Base-by-base conservation (phyloP, 2,888 invertebrate genomes). In the Eristalis pertinax region DNA sequence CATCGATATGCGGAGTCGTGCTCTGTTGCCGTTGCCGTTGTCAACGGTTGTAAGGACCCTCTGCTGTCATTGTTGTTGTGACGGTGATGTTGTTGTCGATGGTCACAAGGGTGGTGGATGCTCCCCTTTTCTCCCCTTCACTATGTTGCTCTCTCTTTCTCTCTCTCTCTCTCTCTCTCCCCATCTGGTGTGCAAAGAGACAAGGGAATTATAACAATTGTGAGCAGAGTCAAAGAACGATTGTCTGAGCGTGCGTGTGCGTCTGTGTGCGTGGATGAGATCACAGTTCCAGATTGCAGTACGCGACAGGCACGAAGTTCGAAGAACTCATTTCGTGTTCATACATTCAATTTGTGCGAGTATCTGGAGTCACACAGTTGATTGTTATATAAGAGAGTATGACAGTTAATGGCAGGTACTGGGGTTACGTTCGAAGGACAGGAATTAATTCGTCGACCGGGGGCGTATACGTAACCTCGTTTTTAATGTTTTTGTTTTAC, bases 391-490 rank as follows among this genome's bases (percentile, higher is more conserved):
- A 69, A 50, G 63, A 32, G 22, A 2, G 24, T 38, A 60, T 75
- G 62, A n/a, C 24, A 8, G n/a, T 43, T 15, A n/a, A 2, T 13
- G 35, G 38, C 73, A 80, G 65, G 73, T 80, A 67, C 35, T 63
- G 62, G 15, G 43, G 15, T 29, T 43, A 4, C 43, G 26, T n/a
- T 32, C 15, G 4, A 11, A 10, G 19, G 26, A 56, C 11, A 68
- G 0, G 26, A 26, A 22, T n/a, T 41, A 41, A 24, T 38, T 41
- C n/a, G 22, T 26, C 60, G 11, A 19, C 58, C 70, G 60, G 10
- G 70, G 70, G 70, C 70, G 70, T 72, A 72, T 72, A 72, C 70
- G 70, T 72, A 62, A 72, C 60, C n/a, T 50, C 15, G 13, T 32
- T 69, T 69, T 15, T 58, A 35, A 19, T 50, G 4, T 1, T 50